Base-by-base conservation (phyloP, 2,113 vertebrate genomes). In the Myocastor coypus region DNA sequence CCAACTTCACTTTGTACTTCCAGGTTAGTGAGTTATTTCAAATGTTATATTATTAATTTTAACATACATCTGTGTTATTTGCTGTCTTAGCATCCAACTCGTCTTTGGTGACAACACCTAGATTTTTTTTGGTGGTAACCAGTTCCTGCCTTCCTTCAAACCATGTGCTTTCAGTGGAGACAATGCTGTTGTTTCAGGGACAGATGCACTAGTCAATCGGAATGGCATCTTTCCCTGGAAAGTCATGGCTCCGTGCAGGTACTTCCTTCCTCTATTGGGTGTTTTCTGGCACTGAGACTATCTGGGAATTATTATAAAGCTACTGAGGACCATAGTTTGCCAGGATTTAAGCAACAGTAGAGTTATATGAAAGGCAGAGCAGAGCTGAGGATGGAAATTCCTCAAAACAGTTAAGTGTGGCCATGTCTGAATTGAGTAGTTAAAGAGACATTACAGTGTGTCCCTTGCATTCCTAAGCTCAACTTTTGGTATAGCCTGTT, bases 91-190 rank as follows among this genome's bases (percentile, higher is more conserved):
- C 7, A 46, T 64, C 77, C 13, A 83, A 40, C 34, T 46, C 16
- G 66, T 89, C 61, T 92, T 94, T 57, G 8, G 7, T 83, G 63
- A 17, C 1, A 83, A 17, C 1, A 83, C 22, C 10, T 89, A 57
- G 10, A 68, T 91, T 87, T 94, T 87, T 94, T 83, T n/a, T 32
- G 81, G 75, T 64, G 13, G 52, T 26, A 71, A 89, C 24, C 30
- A 64, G 3, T 52, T 89, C 30, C 9, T 71, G 1, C 52, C 14
- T 26, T 19, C 24, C 73, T 55, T 92, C 61, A 94, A 83, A 11
- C 64, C 9, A 2, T 28, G 19, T 75, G 66, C 61, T 83, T 93
- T 94, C 22, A 30, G 22, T 82, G 69, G 83, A 85, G 10, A 16
- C n/a, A 34, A 50, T 22, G 46, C 37, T 24, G 26, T 87, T 46